These are phyloP conservation scores for Eilema caniola DNA, from an alignment of 2,888 invertebrate genomes.

Conservation along the genomic window DNA sequence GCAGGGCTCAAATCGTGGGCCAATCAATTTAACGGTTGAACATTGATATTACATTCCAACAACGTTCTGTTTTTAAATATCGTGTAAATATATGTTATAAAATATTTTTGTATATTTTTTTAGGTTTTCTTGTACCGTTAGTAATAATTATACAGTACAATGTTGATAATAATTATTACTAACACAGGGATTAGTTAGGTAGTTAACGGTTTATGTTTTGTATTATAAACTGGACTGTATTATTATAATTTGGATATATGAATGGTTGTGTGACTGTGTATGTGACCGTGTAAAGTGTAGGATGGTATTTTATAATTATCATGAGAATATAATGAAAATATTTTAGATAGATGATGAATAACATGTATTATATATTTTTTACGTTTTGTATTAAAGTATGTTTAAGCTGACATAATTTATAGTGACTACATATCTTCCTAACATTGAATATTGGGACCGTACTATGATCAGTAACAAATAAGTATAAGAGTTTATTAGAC, in stretches of 20 bases:
- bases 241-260: slow-evolving; percentile 60
- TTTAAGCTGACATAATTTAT: slow-evolving; percentile 65
- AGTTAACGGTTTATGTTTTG: slow-evolving; percentile 74
- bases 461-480: slow-evolving; percentile 43
- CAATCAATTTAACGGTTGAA: slow-evolving; percentile 52
- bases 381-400: slow-evolving; percentile 69
- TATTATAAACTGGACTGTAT: slow-evolving; percentile 81
- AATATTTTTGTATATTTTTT: slow-evolving; percentile 75
- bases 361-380: slow-evolving; percentile 64
- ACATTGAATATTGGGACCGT: slow-evolving; percentile 40
- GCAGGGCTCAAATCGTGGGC: slow-evolving; percentile 61
- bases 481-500: slow-evolving; percentile 41
- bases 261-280: slow-evolving; percentile 58
- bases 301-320: slow-evolving; percentile 57
- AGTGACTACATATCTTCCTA: slow-evolving; percentile 60
- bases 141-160: slow-evolving; percentile 48
- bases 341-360: slow-evolving; percentile 42
- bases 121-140: slow-evolving; percentile 60
- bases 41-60: slow-evolving; percentile 59
- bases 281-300: slow-evolving; percentile 61
- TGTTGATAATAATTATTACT: slow-evolving; percentile 56
- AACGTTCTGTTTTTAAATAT: slow-evolving; percentile 62
- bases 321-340: slow-evolving; percentile 45
- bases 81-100: slow-evolving; percentile 73
- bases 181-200: slow-evolving; percentile 55